phyloP scores from a whole-genome alignment of 2,888 invertebrate genomes.

The Leptinotarsa tumamoca region DNA sequence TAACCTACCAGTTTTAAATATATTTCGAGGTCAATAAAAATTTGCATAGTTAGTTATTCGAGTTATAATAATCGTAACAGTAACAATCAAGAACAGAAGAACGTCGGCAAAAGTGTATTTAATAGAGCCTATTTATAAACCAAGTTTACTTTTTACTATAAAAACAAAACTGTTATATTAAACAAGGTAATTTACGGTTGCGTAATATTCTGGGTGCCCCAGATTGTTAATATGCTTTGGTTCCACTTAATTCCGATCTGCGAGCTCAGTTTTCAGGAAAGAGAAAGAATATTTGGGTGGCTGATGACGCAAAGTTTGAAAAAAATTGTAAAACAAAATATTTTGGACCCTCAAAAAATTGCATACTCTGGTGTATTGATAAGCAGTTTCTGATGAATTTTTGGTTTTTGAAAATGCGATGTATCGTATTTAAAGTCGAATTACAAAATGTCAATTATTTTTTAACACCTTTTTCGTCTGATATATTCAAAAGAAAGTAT shows the following conservation, averaged over 20 bases:
- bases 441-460: too few species aligned
- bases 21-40: constrained; percentile 5
- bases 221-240: not conserved
- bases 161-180: constrained; percentile 7
- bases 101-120: not conserved
- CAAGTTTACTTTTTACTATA: constrained; percentile 13
- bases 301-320: too few species aligned
- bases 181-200: not conserved
- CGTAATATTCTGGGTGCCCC: not conserved
- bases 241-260: not conserved
- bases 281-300: too few species aligned
- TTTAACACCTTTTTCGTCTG: too few species aligned
- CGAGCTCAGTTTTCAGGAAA: too few species aligned
- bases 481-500: too few species aligned
- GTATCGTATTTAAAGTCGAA: too few species aligned
- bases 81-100: constrained; percentile 1
- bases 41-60: not conserved
- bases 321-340: too few species aligned
- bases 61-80: not conserved
- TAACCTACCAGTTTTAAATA: not conserved
- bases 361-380: too few species aligned
- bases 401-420: too few species aligned
- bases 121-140: not conserved
- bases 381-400: too few species aligned
- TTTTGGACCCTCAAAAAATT: too few species aligned